Evolutionary conservation across 2,797 vertebrate genomes (phyloP), one percentile per base, ranked within the genome.

Genomic region (Darevskia nairensis): DNA sequence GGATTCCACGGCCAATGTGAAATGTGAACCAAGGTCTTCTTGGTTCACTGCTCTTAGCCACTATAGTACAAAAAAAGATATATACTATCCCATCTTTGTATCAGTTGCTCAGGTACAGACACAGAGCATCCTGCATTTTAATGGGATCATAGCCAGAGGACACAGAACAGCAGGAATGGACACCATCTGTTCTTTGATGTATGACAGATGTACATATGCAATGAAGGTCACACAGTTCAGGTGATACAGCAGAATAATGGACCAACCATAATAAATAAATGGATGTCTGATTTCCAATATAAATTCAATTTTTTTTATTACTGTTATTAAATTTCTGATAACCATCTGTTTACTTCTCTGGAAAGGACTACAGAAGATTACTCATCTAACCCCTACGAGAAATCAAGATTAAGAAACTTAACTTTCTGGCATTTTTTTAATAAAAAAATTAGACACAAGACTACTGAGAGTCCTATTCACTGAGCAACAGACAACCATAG

Each of bases 211-310:
- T 50, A 81, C 6, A 29, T 46, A 75, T 79, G 80, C 83, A 92
- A 80, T 44, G n/a, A 87, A 92, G 88, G 86, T 76, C 89, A 68
- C 29, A 50, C 77, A 87, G 46, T 72, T 88, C 79, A 84, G 76
- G 39, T 80, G 32, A 89, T 91, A 74, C 3, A 92, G 87, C 50
- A 86, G 86, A 86, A 50, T 84, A 87, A 87, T 68, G 32, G 69
- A 75, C 32, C 44, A 87, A 69, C 25, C 27, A 46, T 79, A 66
- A 80, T 80, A 87, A 86, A 86, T 79, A 68, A 79, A 84, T 66
- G 69, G 25, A 84, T 19, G 41, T 66, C 68, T 50, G 50, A 79
- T 87, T 78, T 84, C 81, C 87, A 80, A 84, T 80, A 82, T 64
- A 86, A 15, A 74, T 41, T 66, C 66, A 50, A 21, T 11, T 39